Evolutionary conservation across 2,797 vertebrate genomes (phyloP).

Genomic region (Phrynocephalus guinanensis): DNA sequence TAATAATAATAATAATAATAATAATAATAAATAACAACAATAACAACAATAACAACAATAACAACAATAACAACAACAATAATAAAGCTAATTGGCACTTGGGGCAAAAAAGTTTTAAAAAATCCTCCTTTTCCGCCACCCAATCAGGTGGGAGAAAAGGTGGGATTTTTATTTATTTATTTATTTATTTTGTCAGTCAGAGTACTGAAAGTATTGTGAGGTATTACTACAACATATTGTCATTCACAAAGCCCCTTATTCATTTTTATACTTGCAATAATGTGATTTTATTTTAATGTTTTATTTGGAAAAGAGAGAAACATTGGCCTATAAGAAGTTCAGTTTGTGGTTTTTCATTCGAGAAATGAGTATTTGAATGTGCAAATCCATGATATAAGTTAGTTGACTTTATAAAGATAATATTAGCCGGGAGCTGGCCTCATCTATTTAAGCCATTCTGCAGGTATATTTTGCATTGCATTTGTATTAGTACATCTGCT

Average conservation of each 20-base stretch:
- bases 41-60: too few relatives aligned
- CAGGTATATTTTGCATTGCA: background rate
- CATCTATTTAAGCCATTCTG: conserved; percentile 1
- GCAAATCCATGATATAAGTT: background rate
- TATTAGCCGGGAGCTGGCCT: background rate
- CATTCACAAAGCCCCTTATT: background rate
- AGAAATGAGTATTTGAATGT: background rate
- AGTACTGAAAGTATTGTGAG: conserved; percentile 39
- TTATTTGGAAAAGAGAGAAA: background rate
- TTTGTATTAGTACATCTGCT: background rate
- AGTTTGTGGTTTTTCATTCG: background rate
- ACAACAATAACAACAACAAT: too few relatives aligned
- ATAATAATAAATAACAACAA: too few relatives aligned
- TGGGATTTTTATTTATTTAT: too few relatives aligned
- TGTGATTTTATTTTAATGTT: background rate
- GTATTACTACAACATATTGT: conserved; percentile 25
- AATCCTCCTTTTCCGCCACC: too few relatives aligned
- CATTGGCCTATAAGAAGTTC: background rate
- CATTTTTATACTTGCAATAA: background rate
- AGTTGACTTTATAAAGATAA: background rate
- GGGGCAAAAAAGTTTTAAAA: too few relatives aligned
- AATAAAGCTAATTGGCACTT: too few relatives aligned
- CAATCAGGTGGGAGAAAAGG: too few relatives aligned
- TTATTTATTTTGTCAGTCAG: background rate
- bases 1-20: too few relatives aligned